Evolutionary conservation across 2,113 vertebrate genomes (phyloP), one percentile per base, ranked within the genome.

Genomic region (Alligator mississippiensis): DNA sequence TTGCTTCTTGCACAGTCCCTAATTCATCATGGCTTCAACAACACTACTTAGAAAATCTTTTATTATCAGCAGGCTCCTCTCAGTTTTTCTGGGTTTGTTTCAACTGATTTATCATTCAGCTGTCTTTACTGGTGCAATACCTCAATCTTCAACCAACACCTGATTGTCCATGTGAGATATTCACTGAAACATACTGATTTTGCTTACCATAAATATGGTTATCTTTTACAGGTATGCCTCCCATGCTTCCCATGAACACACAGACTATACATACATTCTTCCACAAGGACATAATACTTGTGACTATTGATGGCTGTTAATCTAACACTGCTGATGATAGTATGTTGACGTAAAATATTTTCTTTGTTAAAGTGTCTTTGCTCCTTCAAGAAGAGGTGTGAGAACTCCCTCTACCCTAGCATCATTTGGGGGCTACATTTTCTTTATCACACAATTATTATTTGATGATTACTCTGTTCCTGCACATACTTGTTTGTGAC

Each of bases 101-200:
- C 77, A 70, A 19, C 61, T 78, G 47, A 77, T 86, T 82, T 89
- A 54, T 63, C 81, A 21, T 91, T 87, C 75, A 81, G 25, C 60
- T 96, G 90, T 93, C 86, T 59, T n/a, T 85, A 87, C 3, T 15
- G 82, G 34, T 89, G 70, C 60, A 90, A 58, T n/a, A 38, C 93
- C 87, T 55, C 62, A 96, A 91, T 15, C 38, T 91, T 54, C 12
- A 27, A 59, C 38, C 13, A 60, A 85, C 80, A 87, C 92, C 28
- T n/a, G 81, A 59, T 68, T 91, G 85, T 80, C 77, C 75, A 93
- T 90, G 80, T 96, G 77, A 96, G 27, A 22, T 95, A 93, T 95
- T 95, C 95, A 95, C 66, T 87, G 84, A 90, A 94, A 89, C 30
- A 63, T 85, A 94, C 90, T 74, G 74, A 77, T 91, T 82, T 85